phyloP scores from a whole-genome alignment of 2,888 invertebrate genomes.

The Automeris io region DNA sequence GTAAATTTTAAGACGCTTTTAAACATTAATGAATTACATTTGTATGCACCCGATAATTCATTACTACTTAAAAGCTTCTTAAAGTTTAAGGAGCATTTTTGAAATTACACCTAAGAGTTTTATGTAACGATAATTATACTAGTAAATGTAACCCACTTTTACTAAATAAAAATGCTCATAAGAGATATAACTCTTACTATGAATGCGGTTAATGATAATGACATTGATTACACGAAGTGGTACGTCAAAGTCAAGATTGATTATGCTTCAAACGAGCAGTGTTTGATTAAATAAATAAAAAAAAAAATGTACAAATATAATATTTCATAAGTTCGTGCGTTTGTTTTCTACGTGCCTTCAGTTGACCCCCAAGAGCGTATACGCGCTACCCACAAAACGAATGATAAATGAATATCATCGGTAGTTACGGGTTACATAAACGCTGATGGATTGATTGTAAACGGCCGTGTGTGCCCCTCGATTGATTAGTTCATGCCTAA shows the following conservation, averaged over 20 bases:
- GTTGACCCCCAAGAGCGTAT: constrained; percentile 62
- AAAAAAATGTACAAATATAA: constrained; percentile 55
- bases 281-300: constrained; percentile 28
- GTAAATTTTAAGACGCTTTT: no score
- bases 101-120: no score
- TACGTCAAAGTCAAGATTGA: constrained; percentile 27
- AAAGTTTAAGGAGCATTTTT: no score
- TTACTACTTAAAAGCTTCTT: no score
- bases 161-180: neutral
- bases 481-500: constrained; percentile 69
- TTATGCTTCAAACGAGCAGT: constrained; percentile 21
- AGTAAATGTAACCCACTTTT: no score
- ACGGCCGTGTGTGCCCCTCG: constrained; percentile 62
- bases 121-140: no score
- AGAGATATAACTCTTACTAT: constrained; percentile 2
- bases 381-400: constrained; percentile 66
- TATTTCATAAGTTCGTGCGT: constrained; percentile 45
- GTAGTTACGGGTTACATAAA: constrained; percentile 71
- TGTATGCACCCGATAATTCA: no score
- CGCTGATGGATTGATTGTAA: constrained; percentile 75
- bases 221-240: constrained; percentile 5
- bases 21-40: no score
- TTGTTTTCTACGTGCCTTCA: constrained; percentile 43
- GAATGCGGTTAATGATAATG: neutral
- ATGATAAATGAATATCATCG: constrained; percentile 73